A percentile compares a stretch with the other conserved stretches of the same genome.
Conservation (phyloP, 2,113 vertebrate species). For the Tenebrosternarchus preto region DNA sequence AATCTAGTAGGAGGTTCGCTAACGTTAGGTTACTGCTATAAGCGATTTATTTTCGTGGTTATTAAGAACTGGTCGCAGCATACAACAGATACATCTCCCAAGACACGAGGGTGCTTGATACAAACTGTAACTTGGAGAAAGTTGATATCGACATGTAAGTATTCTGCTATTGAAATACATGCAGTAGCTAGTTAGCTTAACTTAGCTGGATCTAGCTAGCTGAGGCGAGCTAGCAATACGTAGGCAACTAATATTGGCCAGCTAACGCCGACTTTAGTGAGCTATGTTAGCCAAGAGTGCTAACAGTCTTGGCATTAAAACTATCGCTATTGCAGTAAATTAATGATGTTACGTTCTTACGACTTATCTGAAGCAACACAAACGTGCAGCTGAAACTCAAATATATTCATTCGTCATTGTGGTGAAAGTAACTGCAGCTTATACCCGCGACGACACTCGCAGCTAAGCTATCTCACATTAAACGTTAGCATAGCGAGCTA, state of each 20-base stretch:
- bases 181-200: conserved; percentile 24
- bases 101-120: not conserved
- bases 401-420: too few species aligned
- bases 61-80: not conserved
- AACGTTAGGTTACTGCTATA: not conserved
- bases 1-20: not conserved
- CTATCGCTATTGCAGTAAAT: too few species aligned
- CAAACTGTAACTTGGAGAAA: not conserved
- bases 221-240: too few species aligned
- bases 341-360: too few species aligned
- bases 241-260: not conserved
- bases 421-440: too few species aligned
- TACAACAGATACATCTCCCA: not conserved
- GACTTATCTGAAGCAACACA: too few species aligned
- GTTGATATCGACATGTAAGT: conserved; percentile 50
- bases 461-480: too few species aligned
- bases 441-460: too few species aligned
- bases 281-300: not conserved
- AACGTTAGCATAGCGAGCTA: too few species aligned
- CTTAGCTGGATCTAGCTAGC: conserved; percentile 14
- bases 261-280: not conserved
- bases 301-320: too few species aligned
- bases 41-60: not conserved
- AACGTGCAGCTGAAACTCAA: too few species aligned
- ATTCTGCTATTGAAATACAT: not conserved